Percentiles rank a stretch among this genome's conserved stretches.
Evolutionary conservation across 2,888 invertebrate genomes (phyloP).

Genomic region (Tenthredo livida): DNA sequence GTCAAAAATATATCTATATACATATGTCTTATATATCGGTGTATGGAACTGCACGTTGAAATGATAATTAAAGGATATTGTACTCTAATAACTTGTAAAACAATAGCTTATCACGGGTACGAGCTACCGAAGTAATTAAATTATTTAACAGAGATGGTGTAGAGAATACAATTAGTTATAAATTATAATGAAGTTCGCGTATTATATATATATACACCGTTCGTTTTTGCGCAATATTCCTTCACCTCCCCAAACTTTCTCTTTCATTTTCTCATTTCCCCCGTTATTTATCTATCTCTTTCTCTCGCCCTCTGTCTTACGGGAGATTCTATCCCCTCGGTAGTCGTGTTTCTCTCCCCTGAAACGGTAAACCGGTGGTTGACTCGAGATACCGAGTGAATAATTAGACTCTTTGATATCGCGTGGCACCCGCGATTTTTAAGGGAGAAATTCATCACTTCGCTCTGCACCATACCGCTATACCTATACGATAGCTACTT

Average conservation of each 20-base stretch:
- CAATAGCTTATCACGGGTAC: conserved; percentile 49
- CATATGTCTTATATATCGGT: background rate
- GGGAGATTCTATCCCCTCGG: background rate
- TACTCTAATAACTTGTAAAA: conserved; percentile 41
- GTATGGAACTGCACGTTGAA: background rate
- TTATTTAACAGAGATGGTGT: conserved; percentile 29
- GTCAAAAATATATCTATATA: background rate
- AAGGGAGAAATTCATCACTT: conserved; percentile 25
- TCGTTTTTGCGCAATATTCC: conserved; percentile 29
- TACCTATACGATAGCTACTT: background rate
- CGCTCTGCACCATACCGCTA: background rate
- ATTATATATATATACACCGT: background rate
- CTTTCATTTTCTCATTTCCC: background rate
- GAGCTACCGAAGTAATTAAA: conserved; percentile 41
- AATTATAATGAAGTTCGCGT: conserved; percentile 39
- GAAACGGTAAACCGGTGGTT: conserved; percentile 31
- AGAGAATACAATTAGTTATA: conserved; percentile 35
- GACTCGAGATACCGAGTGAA: conserved; percentile 52
- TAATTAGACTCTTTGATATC: conserved; percentile 51
- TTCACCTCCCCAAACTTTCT: background rate
- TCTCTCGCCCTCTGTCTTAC: background rate
- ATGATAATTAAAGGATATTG: conserved; percentile 44
- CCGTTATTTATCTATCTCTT: background rate
- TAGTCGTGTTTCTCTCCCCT: conserved; percentile 5
- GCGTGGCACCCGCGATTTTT: conserved; percentile 17